Percentiles rank a stretch among this genome's conserved stretches.
phyloP scores from a whole-genome alignment of 2,888 invertebrate species.

The Auanema freiburgensis region DNA sequence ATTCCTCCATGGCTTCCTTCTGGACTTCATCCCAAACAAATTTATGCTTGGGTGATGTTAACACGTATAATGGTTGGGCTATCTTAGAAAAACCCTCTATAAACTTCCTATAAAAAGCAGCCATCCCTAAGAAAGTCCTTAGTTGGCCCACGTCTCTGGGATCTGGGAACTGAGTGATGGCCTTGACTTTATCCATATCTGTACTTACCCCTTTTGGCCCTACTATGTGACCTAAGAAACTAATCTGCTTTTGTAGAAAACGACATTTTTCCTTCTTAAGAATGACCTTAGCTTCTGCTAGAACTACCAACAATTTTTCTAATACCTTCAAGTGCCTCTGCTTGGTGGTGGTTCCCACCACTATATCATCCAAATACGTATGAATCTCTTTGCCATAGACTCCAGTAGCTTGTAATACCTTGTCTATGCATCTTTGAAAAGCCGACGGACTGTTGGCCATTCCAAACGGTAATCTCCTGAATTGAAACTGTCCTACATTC shows the following conservation, averaged over 20 bases:
- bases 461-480: slow-evolving; percentile 49
- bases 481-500: slow-evolving; percentile 41
- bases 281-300: slow-evolving; percentile 5
- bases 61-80: slow-evolving; percentile 27
- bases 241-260: slow-evolving; percentile 14
- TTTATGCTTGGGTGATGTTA: slow-evolving; percentile 22
- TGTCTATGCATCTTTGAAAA: slow-evolving; percentile 55
- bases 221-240: slow-evolving; percentile 29
- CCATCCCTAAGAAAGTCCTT: slow-evolving; percentile 38
- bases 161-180: slow-evolving; percentile 12
- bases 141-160: slow-evolving; percentile 27
- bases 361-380: slow-evolving; percentile 48
- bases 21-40: slow-evolving; percentile 30
- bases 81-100: slow-evolving; percentile 29
- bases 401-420: slow-evolving; percentile 26
- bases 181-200: slow-evolving; percentile 22
- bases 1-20: slow-evolving; percentile 24
- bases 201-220: slow-evolving; percentile 9
- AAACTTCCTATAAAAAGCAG: slow-evolving; percentile 40
- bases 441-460: slow-evolving; percentile 45
- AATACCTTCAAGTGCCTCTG: slow-evolving; percentile 29
- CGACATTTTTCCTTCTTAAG: slow-evolving; percentile 24
- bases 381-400: slow-evolving; percentile 15
- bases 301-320: slow-evolving; percentile 17
- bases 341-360: slow-evolving; percentile 27